A percentile compares a stretch with the other conserved stretches of the same genome.
Conservation (phyloP, 2,113 vertebrate species). For the Dicaeum eximium region DNA sequence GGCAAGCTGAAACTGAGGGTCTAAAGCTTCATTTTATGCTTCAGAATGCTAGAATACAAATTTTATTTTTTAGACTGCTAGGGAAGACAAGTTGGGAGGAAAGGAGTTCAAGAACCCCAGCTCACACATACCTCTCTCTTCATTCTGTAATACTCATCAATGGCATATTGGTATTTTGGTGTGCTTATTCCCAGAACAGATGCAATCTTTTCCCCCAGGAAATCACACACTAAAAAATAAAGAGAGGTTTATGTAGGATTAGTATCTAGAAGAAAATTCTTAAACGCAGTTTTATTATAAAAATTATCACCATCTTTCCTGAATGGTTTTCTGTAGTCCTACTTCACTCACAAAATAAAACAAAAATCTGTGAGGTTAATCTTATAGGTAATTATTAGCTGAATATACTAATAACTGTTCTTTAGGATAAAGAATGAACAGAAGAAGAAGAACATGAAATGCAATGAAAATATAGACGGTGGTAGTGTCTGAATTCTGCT, state of each 20-base stretch:
- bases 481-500: not conserved
- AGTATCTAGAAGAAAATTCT: not conserved
- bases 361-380: not conserved
- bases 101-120: not conserved
- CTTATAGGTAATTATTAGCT: not conserved
- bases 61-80: not conserved
- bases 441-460: not conserved
- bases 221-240: constrained; percentile 88
- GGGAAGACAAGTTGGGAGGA: not conserved
- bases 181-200: constrained; percentile 93
- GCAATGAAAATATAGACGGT: not conserved
- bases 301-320: not conserved
- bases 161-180: constrained; percentile 96
- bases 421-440: not conserved
- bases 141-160: constrained; percentile 95
- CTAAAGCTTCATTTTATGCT: not conserved
- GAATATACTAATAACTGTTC: not conserved
- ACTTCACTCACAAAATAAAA: not conserved
- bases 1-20: not conserved
- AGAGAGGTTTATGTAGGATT: not conserved
- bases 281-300: not conserved
- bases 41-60: not conserved
- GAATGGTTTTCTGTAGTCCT: not conserved
- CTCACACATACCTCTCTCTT: constrained; percentile 86
- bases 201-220: constrained; percentile 94